phyloP scores from a whole-genome alignment of 2,888 invertebrate genomes.

The Drosophila tripunctata region DNA sequence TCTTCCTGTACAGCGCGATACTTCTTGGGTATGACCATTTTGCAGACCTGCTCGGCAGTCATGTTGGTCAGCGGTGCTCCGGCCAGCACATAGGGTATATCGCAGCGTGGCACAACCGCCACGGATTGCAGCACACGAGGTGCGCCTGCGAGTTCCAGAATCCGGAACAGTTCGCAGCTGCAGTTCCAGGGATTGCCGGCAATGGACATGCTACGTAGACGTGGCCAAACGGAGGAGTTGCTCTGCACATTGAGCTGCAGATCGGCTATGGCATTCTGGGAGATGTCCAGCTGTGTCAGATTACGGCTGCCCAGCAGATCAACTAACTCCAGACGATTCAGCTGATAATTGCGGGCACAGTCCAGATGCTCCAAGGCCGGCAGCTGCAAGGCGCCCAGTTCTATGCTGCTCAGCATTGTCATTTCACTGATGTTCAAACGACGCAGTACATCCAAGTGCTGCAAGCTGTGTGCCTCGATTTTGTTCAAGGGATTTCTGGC shows the following conservation, averaged over 20 bases:
- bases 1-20: constrained; percentile 80
- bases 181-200: constrained; percentile 88
- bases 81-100: constrained; percentile 81
- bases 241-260: constrained; percentile 65
- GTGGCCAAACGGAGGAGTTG: constrained; percentile 69
- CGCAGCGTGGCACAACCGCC: constrained; percentile 73
- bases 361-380: constrained; percentile 82
- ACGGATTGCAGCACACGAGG: constrained; percentile 51
- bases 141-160: constrained; percentile 77
- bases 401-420: constrained; percentile 85
- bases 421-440: constrained; percentile 87
- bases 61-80: constrained; percentile 77
- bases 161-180: constrained; percentile 85
- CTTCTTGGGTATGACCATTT: constrained; percentile 77
- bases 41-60: constrained; percentile 75
- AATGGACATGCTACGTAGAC: constrained; percentile 86
- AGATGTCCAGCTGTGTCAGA: constrained; percentile 86
- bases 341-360: constrained; percentile 84
- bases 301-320: constrained; percentile 82
- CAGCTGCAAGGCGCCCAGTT: constrained; percentile 83
- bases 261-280: constrained; percentile 87
- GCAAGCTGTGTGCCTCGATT: constrained; percentile 86
- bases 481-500: constrained; percentile 87
- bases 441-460: constrained; percentile 86
- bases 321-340: constrained; percentile 86